Conservation (phyloP, 2,888 invertebrate genomes). For the Apotomis capreana region DNA sequence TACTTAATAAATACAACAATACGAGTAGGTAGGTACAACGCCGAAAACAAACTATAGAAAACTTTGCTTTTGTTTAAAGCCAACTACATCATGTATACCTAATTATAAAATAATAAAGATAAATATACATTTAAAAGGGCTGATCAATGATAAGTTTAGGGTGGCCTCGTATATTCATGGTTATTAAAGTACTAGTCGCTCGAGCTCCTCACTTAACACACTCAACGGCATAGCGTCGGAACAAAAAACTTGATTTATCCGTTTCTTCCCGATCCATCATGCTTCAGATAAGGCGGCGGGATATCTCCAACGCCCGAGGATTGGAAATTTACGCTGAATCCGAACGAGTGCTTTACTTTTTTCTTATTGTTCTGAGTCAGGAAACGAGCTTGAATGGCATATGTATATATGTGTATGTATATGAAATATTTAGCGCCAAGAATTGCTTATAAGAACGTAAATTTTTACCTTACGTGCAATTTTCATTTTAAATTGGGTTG, state of each 20-base stretch:
- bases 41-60: too few relatives aligned
- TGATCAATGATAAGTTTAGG: neutral
- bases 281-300: conserved; percentile 61
- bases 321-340: conserved; percentile 43
- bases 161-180: neutral
- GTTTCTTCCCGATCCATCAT: conserved; percentile 70
- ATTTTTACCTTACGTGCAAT: too few relatives aligned
- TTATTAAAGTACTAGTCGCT: conserved; percentile 7
- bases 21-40: too few relatives aligned
- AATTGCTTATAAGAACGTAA: too few relatives aligned
- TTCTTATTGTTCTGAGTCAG: conserved; percentile 33
- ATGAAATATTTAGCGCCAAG: conserved; percentile 4
- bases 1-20: too few relatives aligned
- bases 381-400: conserved; percentile 16
- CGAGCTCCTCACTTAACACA: conserved; percentile 31
- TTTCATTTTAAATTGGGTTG: too few relatives aligned
- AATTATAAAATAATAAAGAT: too few relatives aligned
- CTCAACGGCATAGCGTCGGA: conserved; percentile 40
- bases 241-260: conserved; percentile 73
- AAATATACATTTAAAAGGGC: neutral
- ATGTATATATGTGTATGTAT: neutral
- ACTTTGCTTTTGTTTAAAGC: too few relatives aligned
- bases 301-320: conserved; percentile 36
- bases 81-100: too few relatives aligned
- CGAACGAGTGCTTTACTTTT: conserved; percentile 39